Conservation (phyloP, 53 echinoderm and acorn worm species). For the Temnopleurus reevesii region DNA sequence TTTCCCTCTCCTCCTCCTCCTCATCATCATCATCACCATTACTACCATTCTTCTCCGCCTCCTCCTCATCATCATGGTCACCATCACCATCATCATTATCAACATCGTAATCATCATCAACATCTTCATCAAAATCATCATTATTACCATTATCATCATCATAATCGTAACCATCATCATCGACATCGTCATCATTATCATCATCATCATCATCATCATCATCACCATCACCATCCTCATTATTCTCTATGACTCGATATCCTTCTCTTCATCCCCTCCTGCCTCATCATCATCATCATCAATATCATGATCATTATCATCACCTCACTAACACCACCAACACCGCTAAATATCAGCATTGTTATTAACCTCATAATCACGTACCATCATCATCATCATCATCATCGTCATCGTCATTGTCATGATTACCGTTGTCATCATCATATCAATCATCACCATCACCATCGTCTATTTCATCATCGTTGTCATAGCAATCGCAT, state of each 20-base stretch:
- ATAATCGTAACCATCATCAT: too few species aligned
- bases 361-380: neutral
- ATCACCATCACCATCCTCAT: neutral
- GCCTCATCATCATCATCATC: neutral
- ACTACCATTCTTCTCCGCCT: too few species aligned
- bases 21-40: too few species aligned
- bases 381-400: neutral
- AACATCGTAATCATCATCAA: too few species aligned
- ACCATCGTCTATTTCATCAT: neutral
- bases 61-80: too few species aligned
- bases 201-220: neutral
- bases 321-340: neutral
- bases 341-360: neutral
- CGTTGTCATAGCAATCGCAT: neutral
- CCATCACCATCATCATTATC: too few species aligned
- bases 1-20: too few species aligned
- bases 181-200: too few species aligned
- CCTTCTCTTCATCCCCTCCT: neutral
- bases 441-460: slow-evolving; percentile 4
- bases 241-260: neutral
- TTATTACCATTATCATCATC: too few species aligned
- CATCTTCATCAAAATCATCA: too few species aligned
- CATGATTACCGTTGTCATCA: neutral
- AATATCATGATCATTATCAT: neutral
- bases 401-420: neutral